phyloP scores from a whole-genome alignment of 1,140 invertebrate genomes.

The Megalopta genalis region DNA sequence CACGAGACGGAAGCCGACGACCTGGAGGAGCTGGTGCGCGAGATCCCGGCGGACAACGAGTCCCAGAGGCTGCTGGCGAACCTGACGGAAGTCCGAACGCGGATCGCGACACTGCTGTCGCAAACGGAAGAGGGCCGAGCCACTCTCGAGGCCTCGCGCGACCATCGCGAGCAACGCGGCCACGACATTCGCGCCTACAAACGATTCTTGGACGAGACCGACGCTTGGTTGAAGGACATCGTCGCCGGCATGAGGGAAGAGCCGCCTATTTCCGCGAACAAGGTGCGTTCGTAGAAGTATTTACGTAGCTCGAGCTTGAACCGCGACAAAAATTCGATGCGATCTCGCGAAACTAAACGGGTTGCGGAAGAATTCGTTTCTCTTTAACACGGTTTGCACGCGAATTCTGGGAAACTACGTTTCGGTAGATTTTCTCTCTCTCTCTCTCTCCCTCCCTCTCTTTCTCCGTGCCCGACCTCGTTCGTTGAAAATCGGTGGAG shows the following conservation, averaged over 20 bases:
- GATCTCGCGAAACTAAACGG: too few species aligned
- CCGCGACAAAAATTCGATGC: too few species aligned
- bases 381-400: too few species aligned
- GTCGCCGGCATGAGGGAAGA: constrained; percentile 63
- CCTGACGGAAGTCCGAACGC: constrained; percentile 79
- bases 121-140: constrained; percentile 83
- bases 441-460: too few species aligned
- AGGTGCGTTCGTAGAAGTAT: constrained; percentile 57
- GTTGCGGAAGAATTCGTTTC: too few species aligned
- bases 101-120: constrained; percentile 81
- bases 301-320: too few species aligned
- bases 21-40: constrained; percentile 80
- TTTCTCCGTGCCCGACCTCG: too few species aligned
- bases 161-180: constrained; percentile 80
- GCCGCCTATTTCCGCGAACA: constrained; percentile 22
- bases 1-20: constrained; percentile 81
- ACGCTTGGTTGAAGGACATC: constrained; percentile 81
- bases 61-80: constrained; percentile 78
- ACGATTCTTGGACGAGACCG: constrained; percentile 83
- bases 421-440: too few species aligned
- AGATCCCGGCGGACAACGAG: constrained; percentile 80
- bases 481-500: too few species aligned
- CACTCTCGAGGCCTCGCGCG: constrained; percentile 81
- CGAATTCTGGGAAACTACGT: too few species aligned
- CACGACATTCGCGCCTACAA: constrained; percentile 83